phyloP scores from a whole-genome alignment of 2,113 vertebrate species.

The Cebus imitator region DNA sequence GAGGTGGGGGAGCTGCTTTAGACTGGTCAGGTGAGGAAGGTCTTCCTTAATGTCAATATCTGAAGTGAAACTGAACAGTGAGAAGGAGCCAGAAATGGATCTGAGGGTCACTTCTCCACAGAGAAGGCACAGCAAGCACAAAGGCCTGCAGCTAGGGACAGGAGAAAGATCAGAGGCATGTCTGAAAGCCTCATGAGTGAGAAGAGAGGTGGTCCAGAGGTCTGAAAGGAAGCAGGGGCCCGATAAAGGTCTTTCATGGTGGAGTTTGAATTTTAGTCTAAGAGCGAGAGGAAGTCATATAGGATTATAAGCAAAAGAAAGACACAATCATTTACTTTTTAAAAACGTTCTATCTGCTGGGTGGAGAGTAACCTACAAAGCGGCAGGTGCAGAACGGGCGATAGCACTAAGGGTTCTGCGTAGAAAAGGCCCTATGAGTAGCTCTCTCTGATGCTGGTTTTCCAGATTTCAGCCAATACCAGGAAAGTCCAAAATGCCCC shows the following conservation, averaged over 20 bases:
- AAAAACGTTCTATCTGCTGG: neutral
- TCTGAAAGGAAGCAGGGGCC: neutral
- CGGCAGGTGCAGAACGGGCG: neutral
- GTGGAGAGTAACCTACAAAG: neutral
- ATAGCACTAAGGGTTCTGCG: neutral
- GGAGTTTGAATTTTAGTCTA: neutral
- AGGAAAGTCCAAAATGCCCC: neutral
- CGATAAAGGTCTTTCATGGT: neutral
- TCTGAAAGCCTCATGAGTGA: neutral
- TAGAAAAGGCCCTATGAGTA: neutral
- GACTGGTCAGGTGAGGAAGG: neutral
- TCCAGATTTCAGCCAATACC: accelerated
- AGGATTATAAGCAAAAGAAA: neutral
- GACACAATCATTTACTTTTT: neutral
- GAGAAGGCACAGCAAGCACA: neutral
- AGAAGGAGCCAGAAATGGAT: neutral
- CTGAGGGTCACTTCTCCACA: neutral
- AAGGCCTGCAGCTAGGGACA: accelerated
- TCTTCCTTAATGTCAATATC: neutral
- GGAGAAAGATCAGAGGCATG: neutral
- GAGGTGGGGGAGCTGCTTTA: neutral
- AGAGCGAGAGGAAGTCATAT: neutral
- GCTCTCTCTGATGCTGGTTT: neutral
- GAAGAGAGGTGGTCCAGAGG: neutral
- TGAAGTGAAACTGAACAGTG: neutral